Evolutionary conservation across 92 coral and sea anemone genomes (phyloP).

Genomic region (Parazoanthus atlanticus): DNA sequence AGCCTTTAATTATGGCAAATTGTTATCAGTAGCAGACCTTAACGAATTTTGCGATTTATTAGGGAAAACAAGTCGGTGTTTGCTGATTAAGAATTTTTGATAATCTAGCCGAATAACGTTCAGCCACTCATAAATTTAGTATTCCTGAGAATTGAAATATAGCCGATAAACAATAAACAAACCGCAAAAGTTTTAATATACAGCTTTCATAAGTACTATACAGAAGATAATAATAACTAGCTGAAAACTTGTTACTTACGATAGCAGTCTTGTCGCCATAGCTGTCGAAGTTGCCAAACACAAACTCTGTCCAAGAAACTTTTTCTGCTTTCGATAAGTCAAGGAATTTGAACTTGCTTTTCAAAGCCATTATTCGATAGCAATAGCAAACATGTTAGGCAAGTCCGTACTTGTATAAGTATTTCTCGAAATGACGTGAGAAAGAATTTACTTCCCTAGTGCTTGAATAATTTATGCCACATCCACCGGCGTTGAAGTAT

Average conservation of each 20-base stretch:
- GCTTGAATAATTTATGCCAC: neutral
- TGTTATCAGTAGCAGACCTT: too few relatives aligned
- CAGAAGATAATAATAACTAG: neutral
- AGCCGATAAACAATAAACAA: neutral
- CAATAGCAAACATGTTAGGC: neutral
- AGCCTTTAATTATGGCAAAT: too few relatives aligned
- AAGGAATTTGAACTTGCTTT: neutral
- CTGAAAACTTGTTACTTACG: neutral
- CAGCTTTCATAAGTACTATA: too few relatives aligned
- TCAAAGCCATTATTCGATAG: neutral
- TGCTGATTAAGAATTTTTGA: too few relatives aligned
- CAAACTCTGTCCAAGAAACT: constrained; percentile 18
- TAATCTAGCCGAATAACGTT: too few relatives aligned
- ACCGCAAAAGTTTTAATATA: neutral
- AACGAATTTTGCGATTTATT: too few relatives aligned
- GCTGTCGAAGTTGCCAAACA: constrained; percentile 8
- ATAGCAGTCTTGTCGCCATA: constrained; percentile 36
- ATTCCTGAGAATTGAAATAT: too few relatives aligned
- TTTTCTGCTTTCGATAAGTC: neutral
- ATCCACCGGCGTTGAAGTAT: neutral
- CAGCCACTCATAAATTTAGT: too few relatives aligned
- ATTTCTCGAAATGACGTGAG: too few relatives aligned
- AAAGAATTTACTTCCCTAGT: neutral
- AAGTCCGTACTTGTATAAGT: neutral
- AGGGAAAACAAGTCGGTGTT: too few relatives aligned